Base-by-base conservation (phyloP, 2,888 invertebrate genomes). In the Andrena bicolor region DNA sequence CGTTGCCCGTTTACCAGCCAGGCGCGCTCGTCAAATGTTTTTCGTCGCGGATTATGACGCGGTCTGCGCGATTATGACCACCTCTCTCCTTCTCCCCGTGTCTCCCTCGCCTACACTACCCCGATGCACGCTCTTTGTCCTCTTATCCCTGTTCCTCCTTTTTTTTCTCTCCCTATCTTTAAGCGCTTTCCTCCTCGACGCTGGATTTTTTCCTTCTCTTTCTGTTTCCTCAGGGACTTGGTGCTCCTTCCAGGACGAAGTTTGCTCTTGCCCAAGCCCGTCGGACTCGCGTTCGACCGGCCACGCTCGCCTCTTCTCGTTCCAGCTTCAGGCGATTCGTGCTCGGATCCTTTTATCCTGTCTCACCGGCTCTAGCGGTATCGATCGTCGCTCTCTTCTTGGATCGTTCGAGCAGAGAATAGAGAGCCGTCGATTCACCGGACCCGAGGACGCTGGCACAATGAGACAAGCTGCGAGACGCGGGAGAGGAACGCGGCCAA, bases 11-110 rank as follows among this genome's bases (percentile, higher is more conserved):
- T 92, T 91, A 89, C 91, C 92, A 92, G 91, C 90, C 91, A 88
- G 88, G 86, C 87, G 90, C 88, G 83, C 91, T 93, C 92, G 91
- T 92, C 92, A 93, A 94, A 93, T 92, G 94, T 94, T 93, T 94
- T 94, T 93, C 93, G 92, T 92, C 93, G 91, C 92, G 92, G 94
- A 94, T 94, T 94, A 94, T 94, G 93, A 94, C 94, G 93, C 94
- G 93, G 91, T 91, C 92, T 93, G 93, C 91, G 93, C 93, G 94
- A 94, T 94, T 93, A 94, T 92, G 92, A 94, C 92, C 93, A 91
- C 92, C 90, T 90, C 88, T 89, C 88, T 75, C 82, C 80, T 80
- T 75, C 73, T 68, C 63, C 10, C 20, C 32, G 74, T 66, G 49
- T 77, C 79, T 82, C 79, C 61, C 71, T 82, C 51, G 78, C 26